These are phyloP conservation scores for Diabrotica balteata DNA, from an alignment of 2,888 invertebrate species.

Conservation along the genomic window DNA sequence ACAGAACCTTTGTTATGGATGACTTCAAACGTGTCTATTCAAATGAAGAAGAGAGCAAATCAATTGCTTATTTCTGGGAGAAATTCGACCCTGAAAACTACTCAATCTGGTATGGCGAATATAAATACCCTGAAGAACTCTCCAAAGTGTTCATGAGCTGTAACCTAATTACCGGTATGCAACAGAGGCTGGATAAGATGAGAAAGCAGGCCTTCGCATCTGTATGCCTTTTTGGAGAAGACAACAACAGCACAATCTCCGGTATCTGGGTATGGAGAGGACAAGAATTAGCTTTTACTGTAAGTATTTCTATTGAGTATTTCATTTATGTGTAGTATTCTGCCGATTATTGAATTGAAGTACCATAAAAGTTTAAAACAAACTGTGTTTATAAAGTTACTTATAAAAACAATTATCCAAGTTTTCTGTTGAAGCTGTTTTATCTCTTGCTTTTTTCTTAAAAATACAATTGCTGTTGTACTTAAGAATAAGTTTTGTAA, in stretches of 20 bases:
- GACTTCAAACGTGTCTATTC: constrained; percentile 98
- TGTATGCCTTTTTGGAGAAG: constrained; percentile 89
- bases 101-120: constrained; percentile 97
- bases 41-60: constrained; percentile 91
- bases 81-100: constrained; percentile 96
- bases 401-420: too few relatives aligned
- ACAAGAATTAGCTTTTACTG: constrained; percentile 87
- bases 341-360: too few relatives aligned
- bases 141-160: constrained; percentile 87
- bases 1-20: constrained; percentile 89
- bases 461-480: too few relatives aligned
- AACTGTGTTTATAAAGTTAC: too few relatives aligned
- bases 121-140: constrained; percentile 94
- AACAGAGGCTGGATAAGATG: constrained; percentile 97
- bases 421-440: too few relatives aligned
- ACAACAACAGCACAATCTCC: constrained; percentile 91
- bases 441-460: too few relatives aligned
- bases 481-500: too few relatives aligned
- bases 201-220: constrained; percentile 96
- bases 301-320: constrained; percentile 54
- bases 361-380: too few relatives aligned
- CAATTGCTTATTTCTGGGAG: constrained; percentile 97
- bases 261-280: constrained; percentile 99
- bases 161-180: constrained; percentile 97
- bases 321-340: background rate